Percentiles rank a stretch among this genome's conserved stretches.
Evolutionary conservation across 2,113 vertebrate genomes (phyloP).

Genomic region (Mola mola): DNA sequence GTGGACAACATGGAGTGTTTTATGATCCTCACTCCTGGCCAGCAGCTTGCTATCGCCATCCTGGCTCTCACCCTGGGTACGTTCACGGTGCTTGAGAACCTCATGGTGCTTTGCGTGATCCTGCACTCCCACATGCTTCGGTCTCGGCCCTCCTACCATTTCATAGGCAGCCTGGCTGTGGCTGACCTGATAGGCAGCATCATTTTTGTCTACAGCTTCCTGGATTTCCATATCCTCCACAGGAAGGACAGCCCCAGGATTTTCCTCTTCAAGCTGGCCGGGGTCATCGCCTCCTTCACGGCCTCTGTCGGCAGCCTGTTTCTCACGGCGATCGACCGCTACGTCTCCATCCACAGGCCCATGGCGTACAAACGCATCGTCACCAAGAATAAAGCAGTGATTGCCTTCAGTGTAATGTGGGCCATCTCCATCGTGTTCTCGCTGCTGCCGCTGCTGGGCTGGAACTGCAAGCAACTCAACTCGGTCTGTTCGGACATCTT

Average conservation of each 20-base stretch:
- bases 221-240: slow-evolving; percentile 98
- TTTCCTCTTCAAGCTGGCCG: slow-evolving; percentile 96
- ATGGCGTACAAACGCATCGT: slow-evolving; percentile 96
- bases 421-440: slow-evolving; percentile 92
- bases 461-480: slow-evolving; percentile 97
- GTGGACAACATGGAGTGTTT: slow-evolving; percentile 98
- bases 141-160: slow-evolving; percentile 96
- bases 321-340: slow-evolving; percentile 97
- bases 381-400: slow-evolving; percentile 94
- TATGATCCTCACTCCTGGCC: slow-evolving; percentile 96
- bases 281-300: slow-evolving; percentile 96
- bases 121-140: slow-evolving; percentile 93
- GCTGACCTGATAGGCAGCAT: slow-evolving; percentile 96
- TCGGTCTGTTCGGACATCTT: slow-evolving; percentile 97
- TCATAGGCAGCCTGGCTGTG: slow-evolving; percentile 96
- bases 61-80: slow-evolving; percentile 94
- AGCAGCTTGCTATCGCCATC: slow-evolving; percentile 93
- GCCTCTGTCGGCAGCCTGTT: slow-evolving; percentile 98
- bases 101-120: slow-evolving; percentile 94
- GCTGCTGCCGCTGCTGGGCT: slow-evolving; percentile 93
- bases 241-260: slow-evolving; percentile 93
- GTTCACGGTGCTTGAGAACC: slow-evolving; percentile 96
- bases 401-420: slow-evolving; percentile 98
- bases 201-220: slow-evolving; percentile 98
- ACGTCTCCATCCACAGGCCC: slow-evolving; percentile 96